Conservation (phyloP, 2,888 invertebrate species). For the Pachydiplax longipennis region DNA sequence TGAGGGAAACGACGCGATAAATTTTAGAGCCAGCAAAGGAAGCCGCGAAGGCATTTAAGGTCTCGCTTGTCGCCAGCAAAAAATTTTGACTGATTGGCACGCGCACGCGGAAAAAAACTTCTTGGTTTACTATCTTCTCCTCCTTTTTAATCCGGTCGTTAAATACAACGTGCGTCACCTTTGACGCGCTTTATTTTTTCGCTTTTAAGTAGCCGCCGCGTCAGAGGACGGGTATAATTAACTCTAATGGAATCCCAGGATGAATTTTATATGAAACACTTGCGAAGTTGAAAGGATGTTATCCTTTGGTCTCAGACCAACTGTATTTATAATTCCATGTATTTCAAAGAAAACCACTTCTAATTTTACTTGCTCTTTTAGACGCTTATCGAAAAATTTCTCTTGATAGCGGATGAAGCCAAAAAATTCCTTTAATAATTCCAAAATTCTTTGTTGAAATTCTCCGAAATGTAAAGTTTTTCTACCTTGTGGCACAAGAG, state of each 20-base stretch:
- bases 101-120: background rate
- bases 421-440: no score
- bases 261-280: background rate
- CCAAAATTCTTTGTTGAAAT: no score
- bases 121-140: background rate
- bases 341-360: no score
- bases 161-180: background rate
- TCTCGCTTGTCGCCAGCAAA: background rate
- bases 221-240: background rate
- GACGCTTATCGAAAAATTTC: no score
- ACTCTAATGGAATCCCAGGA: background rate
- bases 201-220: background rate
- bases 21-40: background rate
- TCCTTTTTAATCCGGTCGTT: background rate
- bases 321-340: background rate
- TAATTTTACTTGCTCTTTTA: no score
- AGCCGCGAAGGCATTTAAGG: background rate
- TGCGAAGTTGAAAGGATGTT: background rate
- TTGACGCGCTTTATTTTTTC: background rate
- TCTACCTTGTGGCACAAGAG: no score
- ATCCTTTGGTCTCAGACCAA: background rate
- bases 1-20: background rate
- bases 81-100: background rate
- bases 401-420: no score
- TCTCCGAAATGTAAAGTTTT: no score